A percentile compares a stretch with the other conserved stretches of the same genome.
phyloP scores from a whole-genome alignment of 2,888 invertebrate species.

The Andrena minutula region DNA sequence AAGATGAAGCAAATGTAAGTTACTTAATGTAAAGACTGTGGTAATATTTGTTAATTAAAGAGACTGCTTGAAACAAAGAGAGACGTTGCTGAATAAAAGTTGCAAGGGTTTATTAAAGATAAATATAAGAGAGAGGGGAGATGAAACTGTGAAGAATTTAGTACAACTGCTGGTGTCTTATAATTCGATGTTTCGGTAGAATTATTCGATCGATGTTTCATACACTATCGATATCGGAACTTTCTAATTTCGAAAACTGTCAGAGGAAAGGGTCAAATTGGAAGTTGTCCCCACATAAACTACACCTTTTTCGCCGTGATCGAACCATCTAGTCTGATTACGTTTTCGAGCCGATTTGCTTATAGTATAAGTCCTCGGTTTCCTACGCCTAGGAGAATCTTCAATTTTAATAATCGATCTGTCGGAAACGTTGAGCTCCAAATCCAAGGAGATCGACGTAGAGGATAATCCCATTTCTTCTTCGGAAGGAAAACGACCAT shows the following conservation, averaged over 20 bases:
- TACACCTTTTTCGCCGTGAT: conserved; percentile 16
- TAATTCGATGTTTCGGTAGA: too few relatives aligned
- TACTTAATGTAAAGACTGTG: conserved; percentile 11
- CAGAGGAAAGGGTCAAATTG: conserved; percentile 29
- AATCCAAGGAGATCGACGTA: conserved; percentile 9
- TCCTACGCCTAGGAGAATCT: conserved; percentile 15
- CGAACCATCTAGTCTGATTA: conserved; percentile 1
- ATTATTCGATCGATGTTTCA: too few relatives aligned
- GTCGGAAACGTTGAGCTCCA: conserved; percentile 22
- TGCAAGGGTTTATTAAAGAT: neutral
- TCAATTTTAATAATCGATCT: neutral
- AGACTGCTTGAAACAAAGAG: neutral
- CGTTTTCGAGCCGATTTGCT: neutral
- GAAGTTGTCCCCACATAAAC: conserved; percentile 9
- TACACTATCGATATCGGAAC: neutral
- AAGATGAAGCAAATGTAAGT: neutral
- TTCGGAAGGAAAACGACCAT: neutral
- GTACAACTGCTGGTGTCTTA: too few relatives aligned
- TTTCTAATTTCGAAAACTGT: conserved; percentile 13
- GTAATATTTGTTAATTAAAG: conserved; percentile 6
- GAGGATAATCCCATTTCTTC: conserved; percentile 14
- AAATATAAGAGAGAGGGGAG: too few relatives aligned
- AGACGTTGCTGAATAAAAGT: neutral
- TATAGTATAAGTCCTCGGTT: conserved; percentile 46
- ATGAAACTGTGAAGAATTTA: too few relatives aligned